Percentiles rank a stretch among this genome's conserved stretches.
Conservation (phyloP, 2,888 invertebrate genomes). For the Drosophila parthenogenetica region DNA sequence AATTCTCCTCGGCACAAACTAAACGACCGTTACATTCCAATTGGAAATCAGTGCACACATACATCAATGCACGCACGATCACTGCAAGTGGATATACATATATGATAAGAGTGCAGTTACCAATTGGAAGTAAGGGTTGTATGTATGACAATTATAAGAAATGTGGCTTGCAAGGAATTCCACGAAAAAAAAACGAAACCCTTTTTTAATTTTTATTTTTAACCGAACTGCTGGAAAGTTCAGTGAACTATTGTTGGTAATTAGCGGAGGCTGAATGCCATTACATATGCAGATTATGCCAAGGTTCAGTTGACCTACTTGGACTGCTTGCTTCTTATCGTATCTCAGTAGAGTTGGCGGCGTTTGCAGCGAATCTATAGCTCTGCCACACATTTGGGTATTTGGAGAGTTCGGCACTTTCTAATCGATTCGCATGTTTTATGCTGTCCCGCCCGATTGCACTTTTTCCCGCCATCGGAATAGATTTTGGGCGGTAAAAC, state of each 20-base stretch:
- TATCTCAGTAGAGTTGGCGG: too few species aligned
- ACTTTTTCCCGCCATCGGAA: conserved; percentile 73
- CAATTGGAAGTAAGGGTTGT: conserved; percentile 12
- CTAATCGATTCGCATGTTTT: conserved; percentile 47
- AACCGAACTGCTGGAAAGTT: not conserved
- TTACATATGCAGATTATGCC: conserved; percentile 2
- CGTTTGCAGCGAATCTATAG: too few species aligned
- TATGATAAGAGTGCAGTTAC: conserved; percentile 5
- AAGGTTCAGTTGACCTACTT: conserved; percentile 35
- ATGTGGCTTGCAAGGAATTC: not conserved
- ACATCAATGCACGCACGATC: not conserved
- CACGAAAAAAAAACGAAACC: not conserved
- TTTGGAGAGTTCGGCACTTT: conserved; percentile 21
- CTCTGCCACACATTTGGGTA: not conserved
- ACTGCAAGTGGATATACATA: not conserved
- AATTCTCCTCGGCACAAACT: conserved; percentile 2
- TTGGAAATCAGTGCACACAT: conserved; percentile 26
- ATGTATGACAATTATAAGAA: conserved; percentile 1
- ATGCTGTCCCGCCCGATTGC: conserved; percentile 65
- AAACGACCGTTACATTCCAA: conserved; percentile 45
- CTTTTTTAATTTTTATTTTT: not conserved
- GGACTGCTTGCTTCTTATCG: conserved; percentile 3
- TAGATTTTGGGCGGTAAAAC: conserved; percentile 78
- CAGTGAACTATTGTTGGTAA: conserved; percentile 17
- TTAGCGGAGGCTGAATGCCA: not conserved